Percentiles rank a stretch among this genome's conserved stretches.
Conservation (phyloP, 2,797 vertebrate genomes). For the Cuniculus paca region DNA sequence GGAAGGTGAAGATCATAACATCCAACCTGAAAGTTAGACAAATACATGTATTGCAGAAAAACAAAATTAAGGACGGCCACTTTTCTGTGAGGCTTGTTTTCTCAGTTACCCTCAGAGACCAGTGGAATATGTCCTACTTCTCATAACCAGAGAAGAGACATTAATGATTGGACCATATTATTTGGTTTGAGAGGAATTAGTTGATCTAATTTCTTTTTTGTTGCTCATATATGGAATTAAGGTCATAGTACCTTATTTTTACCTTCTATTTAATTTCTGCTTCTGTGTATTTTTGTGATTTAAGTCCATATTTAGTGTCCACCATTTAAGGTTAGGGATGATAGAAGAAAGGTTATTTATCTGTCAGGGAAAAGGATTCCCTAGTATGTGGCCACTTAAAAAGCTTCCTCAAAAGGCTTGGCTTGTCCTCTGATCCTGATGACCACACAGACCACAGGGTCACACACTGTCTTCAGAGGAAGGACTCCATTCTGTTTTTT, state of each 20-base stretch:
- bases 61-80: background rate
- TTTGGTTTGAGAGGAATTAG: background rate
- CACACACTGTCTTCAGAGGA: background rate
- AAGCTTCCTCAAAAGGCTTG: slow-evolving; percentile 42
- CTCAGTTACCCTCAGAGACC: background rate
- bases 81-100: background rate
- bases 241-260: background rate
- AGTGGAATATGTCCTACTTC: background rate
- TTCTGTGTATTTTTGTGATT: slow-evolving; percentile 16
- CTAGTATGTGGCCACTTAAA: background rate
- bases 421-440: background rate
- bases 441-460: background rate
- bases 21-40: background rate
- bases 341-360: background rate
- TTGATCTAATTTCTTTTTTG: background rate
- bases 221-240: background rate
- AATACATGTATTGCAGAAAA: background rate
- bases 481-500: background rate
- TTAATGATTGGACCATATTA: background rate
- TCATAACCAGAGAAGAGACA: background rate
- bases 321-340: background rate
- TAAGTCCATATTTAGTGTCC: background rate
- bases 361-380: background rate
- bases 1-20: background rate
- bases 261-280: background rate